phyloP scores from a whole-genome alignment of 2,113 vertebrate genomes.

The Aythya baeri region DNA sequence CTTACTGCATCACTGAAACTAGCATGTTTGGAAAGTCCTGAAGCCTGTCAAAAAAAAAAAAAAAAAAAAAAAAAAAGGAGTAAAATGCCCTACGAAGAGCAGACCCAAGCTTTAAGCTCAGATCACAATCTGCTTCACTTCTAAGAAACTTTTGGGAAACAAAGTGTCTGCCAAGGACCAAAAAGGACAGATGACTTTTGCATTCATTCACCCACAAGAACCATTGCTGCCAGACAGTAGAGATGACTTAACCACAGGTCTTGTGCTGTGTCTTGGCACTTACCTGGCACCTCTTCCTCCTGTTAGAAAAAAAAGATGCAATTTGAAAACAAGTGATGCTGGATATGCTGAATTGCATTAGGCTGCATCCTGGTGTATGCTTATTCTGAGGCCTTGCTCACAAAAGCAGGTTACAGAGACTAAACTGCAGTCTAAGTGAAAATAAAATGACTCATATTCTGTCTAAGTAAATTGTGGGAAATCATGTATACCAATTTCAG shows the following conservation, averaged over 20 bases:
- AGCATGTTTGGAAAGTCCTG: not conserved
- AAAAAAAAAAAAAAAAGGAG: not conserved
- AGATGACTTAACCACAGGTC: not conserved
- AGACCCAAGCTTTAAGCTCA: not conserved
- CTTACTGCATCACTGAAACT: not conserved
- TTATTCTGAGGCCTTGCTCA: not conserved
- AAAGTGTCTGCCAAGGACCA: not conserved
- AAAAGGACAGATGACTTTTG: not conserved
- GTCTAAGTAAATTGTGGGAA: not conserved
- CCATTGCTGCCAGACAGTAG: not conserved
- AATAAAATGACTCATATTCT: not conserved
- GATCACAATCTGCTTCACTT: not conserved
- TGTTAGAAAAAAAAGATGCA: not conserved
- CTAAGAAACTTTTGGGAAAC: not conserved
- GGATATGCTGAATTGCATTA: not conserved
- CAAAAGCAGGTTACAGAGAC: not conserved
- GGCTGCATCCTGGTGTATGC: not conserved
- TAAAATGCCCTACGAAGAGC: not conserved
- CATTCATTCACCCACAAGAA: not conserved
- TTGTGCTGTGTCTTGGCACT: not conserved
- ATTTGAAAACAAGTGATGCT: not conserved
- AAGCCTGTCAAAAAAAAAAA: not conserved
- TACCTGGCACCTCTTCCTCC: not conserved
- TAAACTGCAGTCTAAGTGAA: not conserved
- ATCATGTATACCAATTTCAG: not conserved